These are phyloP conservation scores for Salmo trutta DNA, from an alignment of 2,797 vertebrate genomes.

Conservation along the genomic window DNA sequence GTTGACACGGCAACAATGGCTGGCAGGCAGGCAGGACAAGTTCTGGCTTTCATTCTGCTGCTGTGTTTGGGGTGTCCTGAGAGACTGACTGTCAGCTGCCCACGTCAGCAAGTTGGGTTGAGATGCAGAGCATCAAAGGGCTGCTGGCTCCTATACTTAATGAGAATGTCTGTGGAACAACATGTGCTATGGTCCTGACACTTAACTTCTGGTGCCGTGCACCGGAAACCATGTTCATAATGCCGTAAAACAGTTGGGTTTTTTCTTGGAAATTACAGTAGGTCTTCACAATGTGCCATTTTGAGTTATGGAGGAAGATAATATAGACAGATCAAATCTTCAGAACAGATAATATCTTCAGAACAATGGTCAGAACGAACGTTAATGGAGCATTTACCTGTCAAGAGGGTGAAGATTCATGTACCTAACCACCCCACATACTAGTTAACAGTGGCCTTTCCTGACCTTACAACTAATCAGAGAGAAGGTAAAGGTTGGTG, in stretches of 20 bases:
- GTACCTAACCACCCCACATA: not conserved
- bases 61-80: slow-evolving; percentile 17
- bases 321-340: no score
- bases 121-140: slow-evolving; percentile 61
- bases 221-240: slow-evolving; percentile 56
- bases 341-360: not conserved
- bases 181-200: slow-evolving; percentile 55
- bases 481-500: no score
- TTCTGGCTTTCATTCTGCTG: slow-evolving; percentile 45
- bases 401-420: not conserved
- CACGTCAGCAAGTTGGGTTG: slow-evolving; percentile 56
- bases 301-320: not conserved
- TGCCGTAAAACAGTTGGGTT: slow-evolving; percentile 55
- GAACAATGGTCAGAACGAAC: not conserved
- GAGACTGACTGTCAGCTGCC: slow-evolving; percentile 40
- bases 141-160: not conserved
- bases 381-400: not conserved
- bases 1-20: slow-evolving; percentile 58
- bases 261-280: not conserved
- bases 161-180: slow-evolving; percentile 31
- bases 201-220: slow-evolving; percentile 8
- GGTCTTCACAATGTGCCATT: slow-evolving; percentile 6
- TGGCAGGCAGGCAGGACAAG: slow-evolving; percentile 66
- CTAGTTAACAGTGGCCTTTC: not conserved
- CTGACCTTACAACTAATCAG: no score